phyloP scores from a whole-genome alignment of 2,113 vertebrate genomes.

The Axis porcinus region DNA sequence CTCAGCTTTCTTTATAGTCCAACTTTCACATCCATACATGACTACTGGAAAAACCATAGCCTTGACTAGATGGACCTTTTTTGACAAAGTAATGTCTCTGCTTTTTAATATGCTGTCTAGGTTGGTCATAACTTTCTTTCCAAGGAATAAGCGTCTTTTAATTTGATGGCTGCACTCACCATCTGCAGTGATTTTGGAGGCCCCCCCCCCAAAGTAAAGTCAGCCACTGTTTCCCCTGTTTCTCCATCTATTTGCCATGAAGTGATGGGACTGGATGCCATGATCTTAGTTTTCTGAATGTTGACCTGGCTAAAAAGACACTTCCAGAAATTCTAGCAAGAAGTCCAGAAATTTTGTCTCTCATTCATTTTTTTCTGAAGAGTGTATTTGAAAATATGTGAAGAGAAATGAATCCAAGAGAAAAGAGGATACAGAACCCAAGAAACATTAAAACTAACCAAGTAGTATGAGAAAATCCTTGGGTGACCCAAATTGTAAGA shows the following conservation, averaged over 20 bases:
- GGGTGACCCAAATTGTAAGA: neutral
- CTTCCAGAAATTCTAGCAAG: neutral
- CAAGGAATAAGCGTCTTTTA: neutral
- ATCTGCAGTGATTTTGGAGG: neutral
- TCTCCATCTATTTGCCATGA: neutral
- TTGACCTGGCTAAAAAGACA: neutral
- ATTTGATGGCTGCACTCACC: neutral
- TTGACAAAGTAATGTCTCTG: neutral
- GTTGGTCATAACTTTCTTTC: neutral
- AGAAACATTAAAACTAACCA: neutral
- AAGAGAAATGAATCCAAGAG: neutral
- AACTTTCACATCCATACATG: neutral
- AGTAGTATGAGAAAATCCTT: neutral
- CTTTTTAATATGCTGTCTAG: neutral
- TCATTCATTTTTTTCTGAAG: neutral
- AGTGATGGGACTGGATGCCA: neutral
- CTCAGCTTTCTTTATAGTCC: neutral
- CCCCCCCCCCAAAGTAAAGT: neutral
- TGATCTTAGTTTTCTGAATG: neutral
- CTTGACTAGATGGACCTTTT: neutral
- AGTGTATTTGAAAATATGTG: neutral
- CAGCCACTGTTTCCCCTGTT: neutral
- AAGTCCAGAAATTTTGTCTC: neutral
- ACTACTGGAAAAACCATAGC: neutral
- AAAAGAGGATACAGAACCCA: neutral